Percentiles rank a stretch among this genome's conserved stretches.
Evolutionary conservation across 2,888 invertebrate genomes (phyloP).

Genomic region (Shargacucullia verbasci): DNA sequence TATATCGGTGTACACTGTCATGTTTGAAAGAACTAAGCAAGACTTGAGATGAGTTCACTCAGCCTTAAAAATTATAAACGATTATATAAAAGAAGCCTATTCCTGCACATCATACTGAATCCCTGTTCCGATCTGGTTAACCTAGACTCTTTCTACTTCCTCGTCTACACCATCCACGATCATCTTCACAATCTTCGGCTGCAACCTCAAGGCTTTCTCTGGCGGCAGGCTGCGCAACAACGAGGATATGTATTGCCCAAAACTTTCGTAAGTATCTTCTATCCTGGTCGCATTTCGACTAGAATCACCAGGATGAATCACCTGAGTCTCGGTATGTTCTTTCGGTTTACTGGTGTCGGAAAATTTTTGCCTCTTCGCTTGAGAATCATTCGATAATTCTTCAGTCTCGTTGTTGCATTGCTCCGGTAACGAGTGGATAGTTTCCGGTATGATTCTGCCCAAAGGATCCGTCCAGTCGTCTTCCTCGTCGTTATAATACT

Average conservation of each 20-base stretch:
- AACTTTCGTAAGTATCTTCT: constrained; percentile 65
- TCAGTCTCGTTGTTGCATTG: constrained; percentile 25
- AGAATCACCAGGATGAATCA: constrained; percentile 5
- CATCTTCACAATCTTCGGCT: constrained; percentile 61
- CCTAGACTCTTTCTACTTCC: neutral
- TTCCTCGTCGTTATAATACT: constrained; percentile 29
- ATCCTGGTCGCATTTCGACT: neutral
- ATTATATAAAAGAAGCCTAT: no score
- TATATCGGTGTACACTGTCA: no score
- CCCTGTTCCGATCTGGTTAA: constrained; percentile 12
- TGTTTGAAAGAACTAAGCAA: no score
- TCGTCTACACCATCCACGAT: constrained; percentile 40
- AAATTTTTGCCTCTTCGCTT: constrained; percentile 18
- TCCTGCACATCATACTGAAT: neutral
- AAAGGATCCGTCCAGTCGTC: constrained; percentile 26
- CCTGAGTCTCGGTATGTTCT: constrained; percentile 15
- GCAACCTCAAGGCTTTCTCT: constrained; percentile 60
- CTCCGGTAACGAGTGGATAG: constrained; percentile 26
- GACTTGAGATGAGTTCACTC: no score
- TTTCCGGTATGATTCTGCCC: constrained; percentile 7
- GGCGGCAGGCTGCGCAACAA: constrained; percentile 63
- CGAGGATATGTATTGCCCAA: constrained; percentile 69
- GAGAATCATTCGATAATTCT: constrained; percentile 27
- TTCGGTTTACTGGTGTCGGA: constrained; percentile 20
- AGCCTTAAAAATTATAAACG: no score